These are phyloP conservation scores for Verasper variegatus DNA, from an alignment of 2,113 vertebrate genomes.

Conservation along the genomic window DNA sequence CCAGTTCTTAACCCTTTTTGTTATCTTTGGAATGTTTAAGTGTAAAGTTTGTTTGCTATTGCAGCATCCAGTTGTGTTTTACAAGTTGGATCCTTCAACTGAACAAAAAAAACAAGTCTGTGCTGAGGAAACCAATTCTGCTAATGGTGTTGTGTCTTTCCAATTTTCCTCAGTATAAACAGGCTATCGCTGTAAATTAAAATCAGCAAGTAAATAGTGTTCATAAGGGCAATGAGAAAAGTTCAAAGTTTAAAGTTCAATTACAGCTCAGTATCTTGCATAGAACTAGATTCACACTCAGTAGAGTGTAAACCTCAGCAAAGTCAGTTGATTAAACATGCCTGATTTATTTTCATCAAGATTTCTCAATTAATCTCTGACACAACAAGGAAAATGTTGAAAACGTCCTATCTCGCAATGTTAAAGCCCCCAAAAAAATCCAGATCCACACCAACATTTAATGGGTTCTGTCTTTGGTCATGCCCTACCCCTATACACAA, in stretches of 20 bases:
- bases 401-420: no score
- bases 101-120: slow-evolving; percentile 1
- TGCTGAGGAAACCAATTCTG: slow-evolving; percentile 12
- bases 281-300: slow-evolving; percentile 1
- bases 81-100: neutral
- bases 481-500: no score
- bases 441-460: no score
- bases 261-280: slow-evolving; percentile 32
- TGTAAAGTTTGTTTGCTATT: neutral
- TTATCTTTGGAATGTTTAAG: neutral
- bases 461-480: no score
- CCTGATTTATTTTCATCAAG: no score
- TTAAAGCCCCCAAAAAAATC: no score
- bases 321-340: no score
- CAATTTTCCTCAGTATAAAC: slow-evolving; percentile 44
- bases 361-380: no score
- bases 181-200: slow-evolving; percentile 34
- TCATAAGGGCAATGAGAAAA: slow-evolving; percentile 42
- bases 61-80: neutral
- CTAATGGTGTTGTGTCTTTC: slow-evolving; percentile 27
- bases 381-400: no score
- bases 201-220: slow-evolving; percentile 39
- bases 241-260: slow-evolving; percentile 50
- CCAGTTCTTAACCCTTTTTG: neutral
- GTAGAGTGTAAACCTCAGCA: no score